Evolutionary conservation across 1,140 invertebrate genomes (phyloP).

Genomic region (Dufourea novaeangliae): DNA sequence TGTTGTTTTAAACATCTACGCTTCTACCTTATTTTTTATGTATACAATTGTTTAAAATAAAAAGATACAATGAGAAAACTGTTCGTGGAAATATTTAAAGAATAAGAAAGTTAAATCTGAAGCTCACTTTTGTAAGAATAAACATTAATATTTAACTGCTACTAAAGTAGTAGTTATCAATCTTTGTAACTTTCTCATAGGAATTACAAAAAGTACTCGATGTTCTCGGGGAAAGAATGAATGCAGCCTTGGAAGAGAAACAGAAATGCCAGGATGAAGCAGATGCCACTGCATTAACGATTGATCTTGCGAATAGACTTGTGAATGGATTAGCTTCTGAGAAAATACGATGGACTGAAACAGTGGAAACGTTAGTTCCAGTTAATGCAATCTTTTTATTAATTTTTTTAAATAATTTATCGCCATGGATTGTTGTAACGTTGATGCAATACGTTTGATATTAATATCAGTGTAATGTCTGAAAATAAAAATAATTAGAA

Average conservation of each 20-base stretch:
- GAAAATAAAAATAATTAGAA: background rate
- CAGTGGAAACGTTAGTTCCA: conserved; percentile 83
- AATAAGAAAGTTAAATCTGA: no score
- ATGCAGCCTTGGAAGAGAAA: conserved; percentile 92
- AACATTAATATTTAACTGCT: background rate
- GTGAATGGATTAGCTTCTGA: conserved; percentile 96
- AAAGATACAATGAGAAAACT: no score
- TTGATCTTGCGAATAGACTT: conserved; percentile 94
- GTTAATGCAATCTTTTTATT: background rate
- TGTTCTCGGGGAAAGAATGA: conserved; percentile 90
- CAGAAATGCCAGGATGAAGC: conserved; percentile 93
- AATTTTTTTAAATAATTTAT: background rate
- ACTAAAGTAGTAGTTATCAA: background rate
- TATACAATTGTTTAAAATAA: no score
- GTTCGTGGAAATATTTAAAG: no score
- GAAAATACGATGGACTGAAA: conserved; percentile 91
- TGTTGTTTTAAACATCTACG: no score
- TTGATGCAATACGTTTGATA: background rate
- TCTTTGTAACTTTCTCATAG: conserved; percentile 71
- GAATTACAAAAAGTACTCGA: conserved; percentile 91
- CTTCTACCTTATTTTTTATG: no score
- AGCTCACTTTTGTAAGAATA: background rate
- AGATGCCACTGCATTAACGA: conserved; percentile 90
- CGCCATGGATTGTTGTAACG: background rate
- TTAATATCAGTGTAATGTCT: background rate